Evolutionary conservation across 2,113 vertebrate species (phyloP).

Genomic region (Rutilus rutilus): DNA sequence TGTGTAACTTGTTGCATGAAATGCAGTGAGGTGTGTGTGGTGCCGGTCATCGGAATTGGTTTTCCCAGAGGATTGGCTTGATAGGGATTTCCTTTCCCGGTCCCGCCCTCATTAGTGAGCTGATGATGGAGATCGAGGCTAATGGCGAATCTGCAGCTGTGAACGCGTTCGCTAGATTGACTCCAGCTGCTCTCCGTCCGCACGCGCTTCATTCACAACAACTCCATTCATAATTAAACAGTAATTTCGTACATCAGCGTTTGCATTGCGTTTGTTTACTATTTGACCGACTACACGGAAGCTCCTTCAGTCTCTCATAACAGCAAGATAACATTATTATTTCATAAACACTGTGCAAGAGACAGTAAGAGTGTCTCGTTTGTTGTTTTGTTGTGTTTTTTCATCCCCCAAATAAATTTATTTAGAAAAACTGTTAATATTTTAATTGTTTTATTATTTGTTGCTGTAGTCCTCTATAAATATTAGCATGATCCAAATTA

Average conservation of each 20-base stretch:
- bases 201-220: not conserved
- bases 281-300: not conserved
- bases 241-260: not conserved
- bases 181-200: constrained; percentile 49
- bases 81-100: constrained; percentile 50
- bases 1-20: not conserved
- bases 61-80: constrained; percentile 36
- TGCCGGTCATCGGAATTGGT: constrained; percentile 37
- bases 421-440: no score
- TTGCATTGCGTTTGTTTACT: not conserved
- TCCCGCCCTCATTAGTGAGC: constrained; percentile 54
- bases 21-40: not conserved
- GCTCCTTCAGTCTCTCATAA: not conserved
- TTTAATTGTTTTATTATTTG: no score
- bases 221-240: not conserved
- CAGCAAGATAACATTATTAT: not conserved
- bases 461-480: no score
- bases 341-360: not conserved
- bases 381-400: not conserved
- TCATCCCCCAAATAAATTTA: not conserved
- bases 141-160: constrained; percentile 61
- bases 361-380: not conserved
- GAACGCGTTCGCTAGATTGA: constrained; percentile 45
- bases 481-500: no score
- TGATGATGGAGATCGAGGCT: constrained; percentile 57